Base-by-base conservation (phyloP, 2,113 vertebrate species). In the Vulpes vulpes region DNA sequence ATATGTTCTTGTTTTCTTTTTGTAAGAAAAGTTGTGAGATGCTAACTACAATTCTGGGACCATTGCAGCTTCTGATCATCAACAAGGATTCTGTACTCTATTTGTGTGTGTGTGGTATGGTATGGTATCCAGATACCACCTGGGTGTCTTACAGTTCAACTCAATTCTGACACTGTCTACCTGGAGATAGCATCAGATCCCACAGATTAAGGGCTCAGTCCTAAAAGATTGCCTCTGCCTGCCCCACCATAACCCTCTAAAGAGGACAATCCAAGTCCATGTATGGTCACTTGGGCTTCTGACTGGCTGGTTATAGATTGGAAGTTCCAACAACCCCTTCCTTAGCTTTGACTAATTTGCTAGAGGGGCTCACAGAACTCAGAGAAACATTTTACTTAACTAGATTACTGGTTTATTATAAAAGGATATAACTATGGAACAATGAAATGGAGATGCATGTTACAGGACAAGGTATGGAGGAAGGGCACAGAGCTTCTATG, bases 1-100 rank as follows among this genome's bases (percentile, higher is more conserved):
- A 62, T 74, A 43, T 94, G 23, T 85, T 96, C 69, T 49, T 93
- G 35, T 49, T 91, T 96, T 91, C 23, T 71, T 74, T 92, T 81
- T 85, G 65, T 43, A 74, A 74, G 71, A 74, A 74, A 25, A 87
- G 90, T 91, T 93, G 11, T 76, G 78, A 93, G 53, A 89, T 93
- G 8, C 32, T 94, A 76, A 35, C 17, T n/a, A 89, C 38, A 89
- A 60, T 62, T 62, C 27, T 76, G 87, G 87, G 43, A 62, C 43
- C 38, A 76, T 51, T 76, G 60, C 57, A 38, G 76, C 38, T 89
- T 89, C 73, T 11, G 71, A 51, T 76, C 19, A 76, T 49, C 38
- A 51, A 8, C 38, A n/a, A 76, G 43, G 57, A 89, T 89, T 76
- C 57, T n/a, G 30, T 30, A 62, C 27, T 38, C 38, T 10, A 69